These are phyloP conservation scores for Porphyrio hochstetteri DNA, from an alignment of 2,113 vertebrate genomes.

Conservation along the genomic window DNA sequence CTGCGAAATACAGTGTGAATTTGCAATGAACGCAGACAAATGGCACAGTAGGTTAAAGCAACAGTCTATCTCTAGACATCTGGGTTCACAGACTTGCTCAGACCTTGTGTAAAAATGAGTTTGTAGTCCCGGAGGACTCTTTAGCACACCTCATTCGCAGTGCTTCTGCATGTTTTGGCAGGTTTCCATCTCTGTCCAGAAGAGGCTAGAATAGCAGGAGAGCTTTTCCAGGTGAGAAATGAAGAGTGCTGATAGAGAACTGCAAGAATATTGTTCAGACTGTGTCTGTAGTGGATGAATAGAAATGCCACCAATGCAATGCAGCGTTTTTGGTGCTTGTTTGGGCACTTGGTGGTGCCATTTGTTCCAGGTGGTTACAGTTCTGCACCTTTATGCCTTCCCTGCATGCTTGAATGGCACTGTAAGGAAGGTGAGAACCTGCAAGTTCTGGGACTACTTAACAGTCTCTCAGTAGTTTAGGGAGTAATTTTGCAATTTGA, in stretches of 20 bases:
- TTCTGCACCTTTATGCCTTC: background rate
- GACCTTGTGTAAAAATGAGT: background rate
- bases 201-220: background rate
- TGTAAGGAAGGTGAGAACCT: background rate
- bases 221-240: slow-evolving; percentile 29
- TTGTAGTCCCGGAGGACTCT: background rate
- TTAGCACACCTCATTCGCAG: slow-evolving; percentile 25
- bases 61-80: background rate
- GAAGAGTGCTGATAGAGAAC: background rate
- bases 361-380: background rate
- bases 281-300: background rate
- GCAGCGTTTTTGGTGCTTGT: background rate
- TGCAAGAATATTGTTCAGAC: background rate
- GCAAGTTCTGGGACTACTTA: background rate
- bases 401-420: background rate
- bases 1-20: background rate
- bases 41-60: slow-evolving; percentile 1
- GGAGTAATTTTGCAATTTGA: background rate
- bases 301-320: background rate
- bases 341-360: background rate
- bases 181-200: background rate
- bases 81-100: slow-evolving; percentile 5
- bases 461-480: background rate
- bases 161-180: background rate
- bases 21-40: background rate